Percentiles rank a stretch among this genome's conserved stretches.
These are phyloP conservation scores for Campylomormyrus numenius DNA, from an alignment of 2,113 vertebrate genomes.

Conservation along the genomic window DNA sequence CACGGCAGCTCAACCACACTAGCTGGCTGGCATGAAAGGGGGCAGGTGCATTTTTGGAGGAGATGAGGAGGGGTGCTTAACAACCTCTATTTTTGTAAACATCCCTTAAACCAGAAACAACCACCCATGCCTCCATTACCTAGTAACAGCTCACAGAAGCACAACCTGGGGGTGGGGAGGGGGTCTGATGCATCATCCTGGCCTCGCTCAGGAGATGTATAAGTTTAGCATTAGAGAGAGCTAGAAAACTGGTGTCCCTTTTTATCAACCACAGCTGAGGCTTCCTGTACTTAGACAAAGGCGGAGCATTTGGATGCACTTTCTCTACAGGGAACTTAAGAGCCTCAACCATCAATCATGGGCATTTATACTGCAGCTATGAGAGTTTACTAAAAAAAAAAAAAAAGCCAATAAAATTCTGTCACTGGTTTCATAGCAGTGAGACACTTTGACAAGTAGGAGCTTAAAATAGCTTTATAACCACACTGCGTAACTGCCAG, in stretches of 20 bases:
- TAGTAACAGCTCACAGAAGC: not conserved
- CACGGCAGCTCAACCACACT: constrained; percentile 19
- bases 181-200: not conserved
- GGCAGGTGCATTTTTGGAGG: not conserved
- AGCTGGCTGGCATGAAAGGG: constrained; percentile 11
- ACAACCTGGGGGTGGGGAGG: not conserved
- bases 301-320: not conserved
- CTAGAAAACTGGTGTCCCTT: not conserved
- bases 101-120: not conserved
- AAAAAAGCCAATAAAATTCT: not conserved
- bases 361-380: not conserved
- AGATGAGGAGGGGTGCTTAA: not conserved
- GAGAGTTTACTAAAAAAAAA: not conserved
- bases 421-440: not conserved
- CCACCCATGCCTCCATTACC: not conserved
- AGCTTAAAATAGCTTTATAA: constrained; percentile 14
- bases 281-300: not conserved
- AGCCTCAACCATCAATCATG: not conserved
- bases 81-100: constrained; percentile 20
- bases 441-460: not conserved
- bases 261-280: not conserved
- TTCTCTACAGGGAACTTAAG: not conserved
- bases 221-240: not conserved
- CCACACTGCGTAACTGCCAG: not conserved
- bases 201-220: not conserved